These are phyloP conservation scores for Menidia menidia DNA, from an alignment of 2,797 vertebrate species.

Conservation along the genomic window DNA sequence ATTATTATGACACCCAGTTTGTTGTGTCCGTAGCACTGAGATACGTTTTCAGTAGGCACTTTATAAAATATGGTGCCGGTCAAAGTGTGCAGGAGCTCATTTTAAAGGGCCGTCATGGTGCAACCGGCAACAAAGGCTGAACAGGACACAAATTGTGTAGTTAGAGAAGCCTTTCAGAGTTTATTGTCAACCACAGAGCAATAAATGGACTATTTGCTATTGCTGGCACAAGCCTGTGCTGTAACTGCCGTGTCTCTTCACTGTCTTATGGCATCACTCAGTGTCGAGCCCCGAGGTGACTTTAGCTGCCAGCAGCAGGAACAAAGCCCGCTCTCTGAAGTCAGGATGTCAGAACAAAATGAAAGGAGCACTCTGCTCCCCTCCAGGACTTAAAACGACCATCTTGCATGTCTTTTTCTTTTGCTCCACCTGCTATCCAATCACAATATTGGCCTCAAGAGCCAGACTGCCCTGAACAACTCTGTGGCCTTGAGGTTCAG, in stretches of 20 bases:
- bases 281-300: slow-evolving; percentile 63
- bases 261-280: slow-evolving; percentile 59
- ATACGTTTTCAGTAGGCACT: slow-evolving; percentile 2
- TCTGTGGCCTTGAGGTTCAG: slow-evolving; percentile 23
- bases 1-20: neutral
- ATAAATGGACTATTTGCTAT: slow-evolving; percentile 51
- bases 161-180: slow-evolving; percentile 44
- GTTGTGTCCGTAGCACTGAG: neutral
- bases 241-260: slow-evolving; percentile 36
- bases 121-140: slow-evolving; percentile 31
- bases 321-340: slow-evolving; percentile 57
- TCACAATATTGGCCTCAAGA: slow-evolving; percentile 30
- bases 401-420: slow-evolving; percentile 29
- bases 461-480: slow-evolving; percentile 21
- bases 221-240: slow-evolving; percentile 18
- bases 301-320: slow-evolving; percentile 70
- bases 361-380: slow-evolving; percentile 54
- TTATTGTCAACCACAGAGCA: slow-evolving; percentile 29
- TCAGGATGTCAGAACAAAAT: slow-evolving; percentile 60
- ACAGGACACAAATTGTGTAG: slow-evolving; percentile 27
- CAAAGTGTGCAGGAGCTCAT: slow-evolving; percentile 3
- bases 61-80: neutral
- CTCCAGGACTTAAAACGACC: slow-evolving; percentile 41
- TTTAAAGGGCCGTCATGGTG: slow-evolving; percentile 11
- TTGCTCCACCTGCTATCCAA: slow-evolving; percentile 36